A percentile compares a stretch with the other conserved stretches of the same genome.
Evolutionary conservation across 2,113 vertebrate genomes (phyloP).

Genomic region (Aspiorhynchus laticeps): DNA sequence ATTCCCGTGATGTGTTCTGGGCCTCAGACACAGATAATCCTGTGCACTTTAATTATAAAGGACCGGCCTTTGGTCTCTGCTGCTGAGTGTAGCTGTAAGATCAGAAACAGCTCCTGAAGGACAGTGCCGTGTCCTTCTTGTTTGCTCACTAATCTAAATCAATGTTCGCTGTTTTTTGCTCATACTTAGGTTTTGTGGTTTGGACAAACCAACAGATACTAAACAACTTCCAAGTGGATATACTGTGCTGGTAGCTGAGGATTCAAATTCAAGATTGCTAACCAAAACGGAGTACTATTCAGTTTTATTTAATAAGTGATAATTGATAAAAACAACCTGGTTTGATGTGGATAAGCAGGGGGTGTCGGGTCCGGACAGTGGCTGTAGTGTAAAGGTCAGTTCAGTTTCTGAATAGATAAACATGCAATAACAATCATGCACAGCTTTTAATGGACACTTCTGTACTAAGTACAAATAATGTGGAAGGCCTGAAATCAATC

Average conservation of each 20-base stretch:
- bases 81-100: slow-evolving; percentile 60
- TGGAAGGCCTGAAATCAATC: no score
- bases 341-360: no score
- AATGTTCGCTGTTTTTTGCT: neutral
- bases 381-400: no score
- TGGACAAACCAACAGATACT: neutral
- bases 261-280: neutral
- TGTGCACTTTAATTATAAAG: slow-evolving; percentile 73
- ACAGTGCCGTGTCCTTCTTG: slow-evolving; percentile 10
- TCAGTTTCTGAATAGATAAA: no score
- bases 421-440: no score
- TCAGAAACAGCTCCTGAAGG: slow-evolving; percentile 62
- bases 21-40: slow-evolving; percentile 66
- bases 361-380: no score
- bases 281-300: neutral
- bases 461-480: no score
- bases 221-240: neutral
- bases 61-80: slow-evolving; percentile 70
- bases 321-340: no score
- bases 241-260: neutral
- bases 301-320: no score
- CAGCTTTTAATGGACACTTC: no score
- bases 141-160: slow-evolving; percentile 17
- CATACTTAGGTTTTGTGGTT: neutral
- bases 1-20: slow-evolving; percentile 67